A percentile compares a stretch with the other conserved stretches of the same genome.
phyloP scores from a whole-genome alignment of 2,113 vertebrate genomes.

The Pitta sordida region DNA sequence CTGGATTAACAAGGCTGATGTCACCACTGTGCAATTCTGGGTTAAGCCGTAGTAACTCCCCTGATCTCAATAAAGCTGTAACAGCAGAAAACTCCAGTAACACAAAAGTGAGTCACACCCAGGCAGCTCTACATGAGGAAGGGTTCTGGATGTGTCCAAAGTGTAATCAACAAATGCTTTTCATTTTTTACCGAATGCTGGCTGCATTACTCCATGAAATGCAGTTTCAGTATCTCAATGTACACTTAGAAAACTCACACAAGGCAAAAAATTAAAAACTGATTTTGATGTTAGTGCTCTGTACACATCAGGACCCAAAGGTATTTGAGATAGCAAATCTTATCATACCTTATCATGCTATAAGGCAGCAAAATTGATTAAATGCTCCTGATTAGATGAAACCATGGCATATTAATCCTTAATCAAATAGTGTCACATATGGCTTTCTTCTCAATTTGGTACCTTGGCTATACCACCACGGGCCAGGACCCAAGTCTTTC shows the following conservation, averaged over 20 bases:
- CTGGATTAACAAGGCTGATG: constrained; percentile 35
- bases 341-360: background rate
- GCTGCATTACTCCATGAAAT: background rate
- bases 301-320: background rate
- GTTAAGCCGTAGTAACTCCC: constrained; percentile 41
- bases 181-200: background rate
- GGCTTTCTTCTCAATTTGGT: background rate
- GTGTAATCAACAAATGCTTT: background rate
- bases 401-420: background rate
- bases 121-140: background rate
- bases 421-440: background rate
- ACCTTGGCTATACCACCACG: background rate
- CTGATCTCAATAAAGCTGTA: constrained; percentile 40
- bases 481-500: background rate
- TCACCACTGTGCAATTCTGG: constrained; percentile 27
- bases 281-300: background rate
- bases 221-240: background rate
- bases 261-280: background rate
- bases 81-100: constrained; percentile 22
- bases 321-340: background rate
- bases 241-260: background rate
- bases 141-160: background rate
- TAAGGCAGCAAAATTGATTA: background rate
- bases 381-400: background rate
- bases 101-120: background rate